A percentile compares a stretch with the other conserved stretches of the same genome.
phyloP scores from a whole-genome alignment of 2,888 invertebrate species.

The Aphelenchoides bicaudatus region DNA sequence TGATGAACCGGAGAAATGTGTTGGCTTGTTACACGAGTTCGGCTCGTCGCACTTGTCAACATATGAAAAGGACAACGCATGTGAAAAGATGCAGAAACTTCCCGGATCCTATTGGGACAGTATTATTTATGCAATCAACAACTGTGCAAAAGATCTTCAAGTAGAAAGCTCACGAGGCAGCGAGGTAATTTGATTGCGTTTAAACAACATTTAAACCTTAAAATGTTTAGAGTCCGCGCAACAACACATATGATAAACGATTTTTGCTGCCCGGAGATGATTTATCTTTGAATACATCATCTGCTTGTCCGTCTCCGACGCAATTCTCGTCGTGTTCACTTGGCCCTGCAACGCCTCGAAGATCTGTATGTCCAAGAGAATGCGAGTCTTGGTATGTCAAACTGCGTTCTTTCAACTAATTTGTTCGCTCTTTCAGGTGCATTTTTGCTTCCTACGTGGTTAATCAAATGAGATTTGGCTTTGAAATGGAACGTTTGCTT shows the following conservation, averaged over 20 bases:
- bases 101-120: conserved; percentile 34
- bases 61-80: not conserved
- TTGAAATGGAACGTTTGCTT: conserved; percentile 31
- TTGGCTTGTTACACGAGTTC: conserved; percentile 31
- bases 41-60: conserved; percentile 24
- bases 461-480: conserved; percentile 33
- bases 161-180: conserved; percentile 33
- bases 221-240: conserved; percentile 27
- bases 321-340: not conserved
- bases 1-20: conserved; percentile 24
- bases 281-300: conserved; percentile 10
- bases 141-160: conserved; percentile 36
- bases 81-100: conserved; percentile 5
- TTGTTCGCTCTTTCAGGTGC: too few species aligned
- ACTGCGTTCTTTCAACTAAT: too few species aligned
- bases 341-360: conserved; percentile 13
- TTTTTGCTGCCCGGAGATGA: conserved; percentile 29
- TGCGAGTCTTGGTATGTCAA: conserved; percentile 38
- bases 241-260: conserved; percentile 24
- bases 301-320: conserved; percentile 15
- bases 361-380: conserved; percentile 33
- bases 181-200: conserved; percentile 24
- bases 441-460: conserved; percentile 33
- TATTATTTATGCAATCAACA: conserved; percentile 34
- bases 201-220: not conserved